Conservation (phyloP, 2,113 vertebrate genomes). For the Cryptotis parvus region DNA sequence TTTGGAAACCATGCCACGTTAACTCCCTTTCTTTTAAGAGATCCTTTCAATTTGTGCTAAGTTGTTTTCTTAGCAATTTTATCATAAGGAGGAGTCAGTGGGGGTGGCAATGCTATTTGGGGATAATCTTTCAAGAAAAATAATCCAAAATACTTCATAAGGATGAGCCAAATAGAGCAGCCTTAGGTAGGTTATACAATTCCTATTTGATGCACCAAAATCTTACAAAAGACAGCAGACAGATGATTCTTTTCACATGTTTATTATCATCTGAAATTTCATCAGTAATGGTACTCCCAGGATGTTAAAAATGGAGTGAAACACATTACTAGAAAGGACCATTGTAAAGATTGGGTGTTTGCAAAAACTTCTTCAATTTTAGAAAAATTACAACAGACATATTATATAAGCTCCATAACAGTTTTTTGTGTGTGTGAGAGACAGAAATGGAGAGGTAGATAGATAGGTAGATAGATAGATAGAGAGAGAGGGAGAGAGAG, state of each 20-base stretch:
- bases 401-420: no score
- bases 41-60: constrained; percentile 60
- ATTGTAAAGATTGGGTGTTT: no score
- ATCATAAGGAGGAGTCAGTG: constrained; percentile 70
- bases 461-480: no score
- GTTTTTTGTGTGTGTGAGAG: no score
- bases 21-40: constrained; percentile 51
- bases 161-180: constrained; percentile 57
- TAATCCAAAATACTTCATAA: constrained; percentile 54
- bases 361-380: no score
- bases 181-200: constrained; percentile 18
- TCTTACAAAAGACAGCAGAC: background rate
- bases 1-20: constrained; percentile 52
- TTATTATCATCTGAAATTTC: background rate
- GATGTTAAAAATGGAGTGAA: no score
- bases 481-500: no score
- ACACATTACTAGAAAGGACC: no score
- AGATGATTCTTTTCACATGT: constrained; percentile 32
- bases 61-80: constrained; percentile 75
- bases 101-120: constrained; percentile 70
- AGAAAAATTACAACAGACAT: no score
- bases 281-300: no score
- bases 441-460: no score
- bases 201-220: background rate
- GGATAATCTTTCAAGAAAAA: constrained; percentile 70